A percentile compares a stretch with the other conserved stretches of the same genome.
These are phyloP conservation scores for Nephrocerus scutellatus DNA, from an alignment of 2,888 invertebrate species.

Conservation along the genomic window DNA sequence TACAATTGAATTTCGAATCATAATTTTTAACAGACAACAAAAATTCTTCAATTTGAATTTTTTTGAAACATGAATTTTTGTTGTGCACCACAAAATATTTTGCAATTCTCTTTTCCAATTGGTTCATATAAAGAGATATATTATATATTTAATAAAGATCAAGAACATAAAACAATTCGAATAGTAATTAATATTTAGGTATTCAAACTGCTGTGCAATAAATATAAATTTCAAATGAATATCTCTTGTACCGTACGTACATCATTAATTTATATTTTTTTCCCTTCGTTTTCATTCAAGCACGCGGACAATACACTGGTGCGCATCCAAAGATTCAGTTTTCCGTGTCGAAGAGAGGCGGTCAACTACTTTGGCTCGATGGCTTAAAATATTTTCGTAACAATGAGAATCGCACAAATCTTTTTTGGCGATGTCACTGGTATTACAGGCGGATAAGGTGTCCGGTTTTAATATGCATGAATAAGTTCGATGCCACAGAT, in stretches of 20 bases:
- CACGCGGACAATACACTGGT: conserved; percentile 33
- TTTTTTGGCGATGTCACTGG: conserved; percentile 47
- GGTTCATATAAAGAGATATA: too few relatives aligned
- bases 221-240: too few relatives aligned
- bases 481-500: conserved; percentile 40
- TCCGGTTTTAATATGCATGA: conserved; percentile 46
- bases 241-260: background rate
- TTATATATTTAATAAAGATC: too few relatives aligned
- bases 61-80: too few relatives aligned
- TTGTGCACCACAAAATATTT: too few relatives aligned
- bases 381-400: conserved; percentile 46
- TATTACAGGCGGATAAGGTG: conserved; percentile 44
- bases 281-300: conserved; percentile 7
- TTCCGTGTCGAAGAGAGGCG: conserved; percentile 43
- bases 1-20: too few relatives aligned
- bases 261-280: conserved; percentile 2
- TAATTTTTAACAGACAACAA: too few relatives aligned
- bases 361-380: conserved; percentile 43
- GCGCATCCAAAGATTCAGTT: conserved; percentile 41
- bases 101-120: too few relatives aligned
- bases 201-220: too few relatives aligned
- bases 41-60: too few relatives aligned
- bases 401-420: conserved; percentile 45
- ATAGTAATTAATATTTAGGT: too few relatives aligned
- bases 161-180: too few relatives aligned